Conservation (phyloP, 2,797 vertebrate genomes). For the Morus bassanus region DNA sequence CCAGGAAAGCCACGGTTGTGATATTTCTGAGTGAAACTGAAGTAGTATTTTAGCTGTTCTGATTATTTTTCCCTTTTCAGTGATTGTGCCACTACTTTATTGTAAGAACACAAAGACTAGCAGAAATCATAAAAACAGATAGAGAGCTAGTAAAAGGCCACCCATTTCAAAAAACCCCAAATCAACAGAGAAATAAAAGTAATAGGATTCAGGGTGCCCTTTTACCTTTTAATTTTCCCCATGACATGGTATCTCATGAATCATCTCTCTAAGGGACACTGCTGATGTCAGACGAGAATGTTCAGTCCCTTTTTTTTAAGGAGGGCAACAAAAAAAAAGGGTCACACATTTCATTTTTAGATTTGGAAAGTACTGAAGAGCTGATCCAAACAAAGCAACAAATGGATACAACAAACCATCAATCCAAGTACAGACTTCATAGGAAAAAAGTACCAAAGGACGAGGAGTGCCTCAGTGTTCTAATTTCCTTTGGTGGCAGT, state of each 20-base stretch:
- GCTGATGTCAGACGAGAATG: background rate
- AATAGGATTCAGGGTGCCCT: background rate
- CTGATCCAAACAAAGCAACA: background rate
- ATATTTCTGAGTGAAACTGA: background rate
- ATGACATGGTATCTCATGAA: background rate
- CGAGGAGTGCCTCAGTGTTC: background rate
- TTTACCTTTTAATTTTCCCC: slow-evolving; percentile 1
- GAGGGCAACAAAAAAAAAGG: background rate
- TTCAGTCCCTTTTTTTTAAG: background rate
- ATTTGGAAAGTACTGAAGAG: background rate
- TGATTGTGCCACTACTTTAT: background rate
- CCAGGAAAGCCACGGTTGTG: background rate
- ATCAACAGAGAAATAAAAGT: slow-evolving; percentile 3
- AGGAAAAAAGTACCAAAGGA: background rate
- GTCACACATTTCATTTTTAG: background rate
- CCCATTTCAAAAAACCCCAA: background rate
- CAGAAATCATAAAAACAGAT: background rate
- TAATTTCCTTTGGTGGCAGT: background rate
- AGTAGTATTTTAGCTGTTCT: background rate
- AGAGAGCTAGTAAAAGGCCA: background rate
- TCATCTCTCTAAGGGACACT: background rate
- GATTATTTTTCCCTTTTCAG: background rate
- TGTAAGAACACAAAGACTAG: background rate
- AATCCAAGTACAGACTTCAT: background rate
- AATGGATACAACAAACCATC: background rate